Evolutionary conservation across 2,113 vertebrate species (phyloP).

Genomic region (Coryphaenoides rupestris): DNA sequence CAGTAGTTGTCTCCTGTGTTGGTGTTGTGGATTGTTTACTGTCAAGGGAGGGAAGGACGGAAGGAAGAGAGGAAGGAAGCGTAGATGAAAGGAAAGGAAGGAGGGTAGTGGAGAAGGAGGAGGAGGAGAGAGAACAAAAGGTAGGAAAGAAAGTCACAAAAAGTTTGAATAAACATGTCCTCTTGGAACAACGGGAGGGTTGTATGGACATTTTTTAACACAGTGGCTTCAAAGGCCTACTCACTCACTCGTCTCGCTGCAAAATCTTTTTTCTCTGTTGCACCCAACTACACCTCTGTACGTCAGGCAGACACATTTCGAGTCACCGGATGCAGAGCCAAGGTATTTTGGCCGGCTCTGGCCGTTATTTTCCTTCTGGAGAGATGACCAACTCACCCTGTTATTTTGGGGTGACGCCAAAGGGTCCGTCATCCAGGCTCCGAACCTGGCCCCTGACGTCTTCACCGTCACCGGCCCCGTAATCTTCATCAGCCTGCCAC

Average conservation of each 20-base stretch:
- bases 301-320: no score
- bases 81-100: no score
- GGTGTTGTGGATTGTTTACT: no score
- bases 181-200: not conserved
- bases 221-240: conserved; percentile 16
- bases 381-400: conserved; percentile 75
- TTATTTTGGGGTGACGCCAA: conserved; percentile 87
- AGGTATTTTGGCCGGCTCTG: no score
- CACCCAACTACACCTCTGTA: no score
- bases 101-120: no score
- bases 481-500: conserved; percentile 98
- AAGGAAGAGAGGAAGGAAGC: no score
- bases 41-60: no score
- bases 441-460: conserved; percentile 94
- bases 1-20: no score
- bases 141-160: no score
- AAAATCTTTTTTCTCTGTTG: conserved; percentile 4
- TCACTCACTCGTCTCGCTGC: not conserved
- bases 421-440: conserved; percentile 98
- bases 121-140: no score
- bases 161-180: not conserved
- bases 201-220: conserved; percentile 20
- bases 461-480: conserved; percentile 92
- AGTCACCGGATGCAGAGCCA: conserved; percentile 2
- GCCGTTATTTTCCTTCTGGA: no score